phyloP scores from a whole-genome alignment of 2,888 invertebrate genomes.

The Harpalus rufipes region DNA sequence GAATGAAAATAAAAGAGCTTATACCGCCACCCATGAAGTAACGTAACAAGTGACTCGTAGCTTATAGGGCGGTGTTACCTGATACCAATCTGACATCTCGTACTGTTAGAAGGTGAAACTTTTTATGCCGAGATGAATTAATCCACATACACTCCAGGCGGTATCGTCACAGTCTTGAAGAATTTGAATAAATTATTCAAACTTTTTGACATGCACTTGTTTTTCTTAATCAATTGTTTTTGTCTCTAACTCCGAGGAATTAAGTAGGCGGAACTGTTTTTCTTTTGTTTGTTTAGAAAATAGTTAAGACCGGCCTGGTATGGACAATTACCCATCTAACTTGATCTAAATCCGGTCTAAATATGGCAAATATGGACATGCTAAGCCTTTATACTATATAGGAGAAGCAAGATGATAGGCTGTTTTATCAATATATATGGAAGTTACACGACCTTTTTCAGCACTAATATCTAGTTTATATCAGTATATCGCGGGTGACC shows the following conservation, averaged over 20 bases:
- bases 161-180: slow-evolving; percentile 10
- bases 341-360: slow-evolving; percentile 48
- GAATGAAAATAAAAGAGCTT: slow-evolving; percentile 32
- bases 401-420: no score
- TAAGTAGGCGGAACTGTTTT: slow-evolving; percentile 16
- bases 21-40: slow-evolving; percentile 22
- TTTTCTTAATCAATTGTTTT: slow-evolving; percentile 28
- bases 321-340: slow-evolving; percentile 12
- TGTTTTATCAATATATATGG: no score
- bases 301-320: background rate
- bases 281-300: background rate
- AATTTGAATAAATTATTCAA: slow-evolving; percentile 39
- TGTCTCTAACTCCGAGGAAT: slow-evolving; percentile 30
- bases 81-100: slow-evolving; percentile 28
- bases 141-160: background rate
- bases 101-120: slow-evolving; percentile 33
- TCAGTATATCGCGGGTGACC: no score
- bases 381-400: background rate
- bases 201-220: slow-evolving; percentile 32
- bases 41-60: slow-evolving; percentile 23
- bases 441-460: no score
- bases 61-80: slow-evolving; percentile 31
- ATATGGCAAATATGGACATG: slow-evolving; percentile 18
- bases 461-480: no score
- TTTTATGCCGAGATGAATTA: slow-evolving; percentile 13